Evolutionary conservation across 2,113 vertebrate genomes (phyloP).

Genomic region (Kryptolebias marmoratus): DNA sequence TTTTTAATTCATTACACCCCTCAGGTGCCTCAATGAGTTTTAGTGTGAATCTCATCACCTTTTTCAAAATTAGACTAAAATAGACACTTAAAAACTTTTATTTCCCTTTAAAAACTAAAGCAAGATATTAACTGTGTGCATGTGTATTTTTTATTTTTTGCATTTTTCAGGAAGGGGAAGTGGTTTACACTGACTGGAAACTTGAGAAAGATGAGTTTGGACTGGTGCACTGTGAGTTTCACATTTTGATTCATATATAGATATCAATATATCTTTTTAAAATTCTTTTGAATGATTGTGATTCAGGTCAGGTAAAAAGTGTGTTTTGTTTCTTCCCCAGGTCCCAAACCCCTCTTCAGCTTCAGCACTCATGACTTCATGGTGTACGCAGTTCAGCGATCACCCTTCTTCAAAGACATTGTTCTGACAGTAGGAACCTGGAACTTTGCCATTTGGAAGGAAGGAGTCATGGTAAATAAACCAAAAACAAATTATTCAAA

Average conservation of each 20-base stretch:
- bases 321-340: constrained; percentile 53
- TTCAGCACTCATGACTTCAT: constrained; percentile 76
- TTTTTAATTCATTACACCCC: neutral
- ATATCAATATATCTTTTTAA: too few relatives aligned
- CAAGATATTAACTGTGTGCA: neutral
- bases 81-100: neutral
- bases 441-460: constrained; percentile 93
- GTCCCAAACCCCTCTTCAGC: constrained; percentile 66
- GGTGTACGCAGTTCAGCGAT: constrained; percentile 86
- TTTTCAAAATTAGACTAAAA: neutral
- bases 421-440: constrained; percentile 86
- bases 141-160: neutral
- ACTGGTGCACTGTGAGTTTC: constrained; percentile 80
- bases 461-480: constrained; percentile 84
- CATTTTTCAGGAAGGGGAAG: constrained; percentile 84
- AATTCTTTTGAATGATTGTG: neutral
- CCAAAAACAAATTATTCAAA: neutral
- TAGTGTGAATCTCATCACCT: neutral
- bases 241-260: too few relatives aligned
- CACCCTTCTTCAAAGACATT: constrained; percentile 90
- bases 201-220: constrained; percentile 78
- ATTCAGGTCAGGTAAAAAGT: constrained; percentile 16
- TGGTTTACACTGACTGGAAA: constrained; percentile 87
- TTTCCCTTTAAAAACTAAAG: neutral
- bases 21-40: neutral